These are phyloP conservation scores for Agrotis ipsilon DNA, from an alignment of 2,888 invertebrate species.

Conservation along the genomic window DNA sequence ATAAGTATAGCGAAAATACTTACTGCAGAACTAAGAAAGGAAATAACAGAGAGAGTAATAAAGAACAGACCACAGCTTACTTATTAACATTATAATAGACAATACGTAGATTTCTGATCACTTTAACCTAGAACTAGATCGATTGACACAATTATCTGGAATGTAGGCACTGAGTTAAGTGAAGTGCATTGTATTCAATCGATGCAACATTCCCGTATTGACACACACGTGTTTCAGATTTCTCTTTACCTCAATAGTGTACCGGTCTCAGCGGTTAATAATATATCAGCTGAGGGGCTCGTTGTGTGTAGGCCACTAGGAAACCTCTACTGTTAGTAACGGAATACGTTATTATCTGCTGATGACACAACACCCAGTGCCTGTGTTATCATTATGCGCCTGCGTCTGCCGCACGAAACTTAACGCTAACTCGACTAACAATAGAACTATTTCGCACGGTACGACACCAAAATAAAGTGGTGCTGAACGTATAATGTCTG, in stretches of 20 bases:
- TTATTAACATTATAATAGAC: not conserved
- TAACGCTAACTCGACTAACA: constrained; percentile 51
- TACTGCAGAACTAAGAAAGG: not conserved
- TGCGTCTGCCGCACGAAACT: constrained; percentile 41
- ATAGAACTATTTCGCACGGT: constrained; percentile 56
- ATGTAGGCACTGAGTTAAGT: constrained; percentile 44
- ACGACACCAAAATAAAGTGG: constrained; percentile 40
- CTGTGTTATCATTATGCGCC: constrained; percentile 45
- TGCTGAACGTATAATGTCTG: constrained; percentile 25
- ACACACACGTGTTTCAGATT: constrained; percentile 71
- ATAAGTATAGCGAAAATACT: constrained; percentile 4
- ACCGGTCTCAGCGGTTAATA: constrained; percentile 80
- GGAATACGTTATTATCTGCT: constrained; percentile 81
- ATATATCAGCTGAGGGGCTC: constrained; percentile 76
- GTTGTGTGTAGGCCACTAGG: constrained; percentile 76
- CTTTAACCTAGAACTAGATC: constrained; percentile 55
- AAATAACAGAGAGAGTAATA: not conserved
- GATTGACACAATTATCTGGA: constrained; percentile 57
- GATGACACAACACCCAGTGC: constrained; percentile 74
- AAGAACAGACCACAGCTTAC: too few species aligned
- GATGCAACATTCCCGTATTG: constrained; percentile 66
- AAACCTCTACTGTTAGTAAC: constrained; percentile 83
- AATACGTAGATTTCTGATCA: constrained; percentile 26
- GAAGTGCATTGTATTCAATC: constrained; percentile 71
- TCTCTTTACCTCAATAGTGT: constrained; percentile 80